phyloP scores from a whole-genome alignment of 2,113 vertebrate genomes.

The Neopipo cinnamomea region DNA sequence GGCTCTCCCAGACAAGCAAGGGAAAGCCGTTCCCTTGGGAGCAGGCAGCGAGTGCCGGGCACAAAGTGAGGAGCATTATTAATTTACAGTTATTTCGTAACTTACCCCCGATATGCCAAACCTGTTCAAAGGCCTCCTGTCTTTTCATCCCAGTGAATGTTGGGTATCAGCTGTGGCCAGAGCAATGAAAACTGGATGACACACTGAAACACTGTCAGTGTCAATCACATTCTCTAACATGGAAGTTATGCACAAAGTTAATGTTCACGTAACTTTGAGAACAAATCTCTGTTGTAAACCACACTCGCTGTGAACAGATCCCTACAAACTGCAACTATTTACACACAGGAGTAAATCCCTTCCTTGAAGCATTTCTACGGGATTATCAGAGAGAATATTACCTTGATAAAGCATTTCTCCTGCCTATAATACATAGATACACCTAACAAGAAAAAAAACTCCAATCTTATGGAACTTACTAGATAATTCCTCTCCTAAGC shows the following conservation, averaged over 20 bases:
- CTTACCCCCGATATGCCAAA: not conserved
- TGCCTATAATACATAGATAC: not conserved
- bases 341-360: not conserved
- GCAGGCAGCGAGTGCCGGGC: slow-evolving; percentile 14
- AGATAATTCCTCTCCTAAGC: not conserved
- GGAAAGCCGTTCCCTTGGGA: slow-evolving; percentile 25
- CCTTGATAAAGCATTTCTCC: not conserved
- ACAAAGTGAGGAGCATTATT: slow-evolving; percentile 63
- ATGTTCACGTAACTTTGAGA: not conserved
- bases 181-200: not conserved
- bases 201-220: not conserved
- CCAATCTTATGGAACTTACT: not conserved
- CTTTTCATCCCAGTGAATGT: not conserved
- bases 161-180: not conserved
- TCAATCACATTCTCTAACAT: not conserved
- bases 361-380: not conserved
- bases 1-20: not conserved
- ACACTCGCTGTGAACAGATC: not conserved
- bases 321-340: not conserved
- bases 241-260: not conserved
- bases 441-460: not conserved
- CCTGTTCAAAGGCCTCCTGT: not conserved
- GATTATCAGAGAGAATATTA: not conserved
- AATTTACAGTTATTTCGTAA: slow-evolving; percentile 44
- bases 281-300: not conserved